phyloP scores from a whole-genome alignment of 2,888 invertebrate genomes.

The Campoplex nolae region DNA sequence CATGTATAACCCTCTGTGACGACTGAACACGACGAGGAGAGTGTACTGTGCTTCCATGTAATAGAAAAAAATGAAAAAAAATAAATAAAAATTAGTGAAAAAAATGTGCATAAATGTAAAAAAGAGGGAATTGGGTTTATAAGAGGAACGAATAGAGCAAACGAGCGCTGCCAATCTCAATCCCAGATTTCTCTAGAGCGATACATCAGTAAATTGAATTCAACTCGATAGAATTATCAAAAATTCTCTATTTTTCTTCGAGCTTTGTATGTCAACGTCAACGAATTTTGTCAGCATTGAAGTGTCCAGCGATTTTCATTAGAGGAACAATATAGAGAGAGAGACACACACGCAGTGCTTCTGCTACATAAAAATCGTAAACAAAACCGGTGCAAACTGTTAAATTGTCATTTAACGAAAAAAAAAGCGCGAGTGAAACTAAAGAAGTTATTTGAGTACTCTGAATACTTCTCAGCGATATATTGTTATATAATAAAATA shows the following conservation, averaged over 20 bases:
- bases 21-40: not conserved
- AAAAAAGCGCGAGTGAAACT: not conserved
- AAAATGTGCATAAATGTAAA: not conserved
- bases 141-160: not conserved
- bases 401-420: not conserved
- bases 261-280: not conserved
- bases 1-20: not conserved
- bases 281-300: not conserved
- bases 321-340: not conserved
- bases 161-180: not conserved
- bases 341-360: not conserved
- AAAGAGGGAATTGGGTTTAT: not conserved
- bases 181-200: not conserved
- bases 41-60: not conserved
- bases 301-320: not conserved
- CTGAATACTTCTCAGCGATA: not conserved
- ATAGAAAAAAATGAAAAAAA: not conserved
- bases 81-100: no score
- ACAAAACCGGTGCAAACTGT: not conserved
- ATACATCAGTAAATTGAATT: not conserved
- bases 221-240: not conserved
- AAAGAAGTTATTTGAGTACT: not conserved
- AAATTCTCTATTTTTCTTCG: not conserved
- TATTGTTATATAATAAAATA: conserved; percentile 13
- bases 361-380: not conserved